Evolutionary conservation across 1,140 invertebrate species (phyloP).

Genomic region (Eupristina koningsbergeri): DNA sequence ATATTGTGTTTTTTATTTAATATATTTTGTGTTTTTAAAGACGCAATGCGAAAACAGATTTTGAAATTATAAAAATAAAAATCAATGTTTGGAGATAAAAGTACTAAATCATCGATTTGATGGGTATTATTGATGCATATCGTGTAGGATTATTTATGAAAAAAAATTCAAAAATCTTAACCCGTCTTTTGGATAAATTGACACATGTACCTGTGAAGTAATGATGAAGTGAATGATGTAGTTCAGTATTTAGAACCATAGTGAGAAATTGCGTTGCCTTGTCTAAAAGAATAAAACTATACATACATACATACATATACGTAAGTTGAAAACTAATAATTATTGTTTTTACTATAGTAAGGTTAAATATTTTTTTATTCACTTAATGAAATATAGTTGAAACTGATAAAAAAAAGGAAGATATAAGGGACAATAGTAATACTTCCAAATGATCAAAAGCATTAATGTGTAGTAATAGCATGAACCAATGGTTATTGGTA

Average conservation of each 20-base stretch:
- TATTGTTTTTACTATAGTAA: neutral
- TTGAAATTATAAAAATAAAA: neutral
- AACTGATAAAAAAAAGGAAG: too few relatives aligned
- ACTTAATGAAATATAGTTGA: too few relatives aligned
- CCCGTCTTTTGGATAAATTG: neutral
- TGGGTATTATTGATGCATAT: neutral
- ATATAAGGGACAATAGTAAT: too few relatives aligned
- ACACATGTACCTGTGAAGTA: neutral
- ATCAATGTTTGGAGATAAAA: neutral
- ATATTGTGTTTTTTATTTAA: too few relatives aligned
- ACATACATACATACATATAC: neutral
- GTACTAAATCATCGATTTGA: too few relatives aligned
- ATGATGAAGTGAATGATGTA: too few relatives aligned
- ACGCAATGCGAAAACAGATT: too few relatives aligned
- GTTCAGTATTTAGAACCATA: neutral
- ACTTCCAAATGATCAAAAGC: too few relatives aligned
- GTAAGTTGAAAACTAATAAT: neutral
- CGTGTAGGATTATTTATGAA: neutral
- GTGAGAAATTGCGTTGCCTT: neutral
- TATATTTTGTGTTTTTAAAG: too few relatives aligned
- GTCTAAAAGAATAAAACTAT: too few relatives aligned
- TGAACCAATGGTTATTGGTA: neutral
- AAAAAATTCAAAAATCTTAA: neutral
- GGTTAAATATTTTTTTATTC: too few relatives aligned
- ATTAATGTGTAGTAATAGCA: neutral